Conservation (phyloP, 2,888 invertebrate species). For the Schizaphis graminum region DNA sequence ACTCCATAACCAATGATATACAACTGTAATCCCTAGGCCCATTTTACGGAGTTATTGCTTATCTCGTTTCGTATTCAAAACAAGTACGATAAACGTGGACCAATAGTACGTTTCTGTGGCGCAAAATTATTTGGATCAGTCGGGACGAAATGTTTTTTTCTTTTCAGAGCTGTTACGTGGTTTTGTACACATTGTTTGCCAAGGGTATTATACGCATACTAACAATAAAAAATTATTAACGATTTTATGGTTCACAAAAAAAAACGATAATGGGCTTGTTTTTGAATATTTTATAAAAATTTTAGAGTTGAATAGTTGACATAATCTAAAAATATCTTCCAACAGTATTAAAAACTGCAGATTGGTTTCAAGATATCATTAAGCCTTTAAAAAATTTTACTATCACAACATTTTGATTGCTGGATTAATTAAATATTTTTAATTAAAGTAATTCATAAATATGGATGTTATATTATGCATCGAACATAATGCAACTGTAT, state of each 20-base stretch:
- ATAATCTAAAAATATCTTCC: background rate
- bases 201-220: background rate
- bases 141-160: background rate
- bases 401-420: background rate
- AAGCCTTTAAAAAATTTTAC: background rate
- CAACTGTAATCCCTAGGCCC: constrained; percentile 31
- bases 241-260: background rate
- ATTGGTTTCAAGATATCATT: background rate
- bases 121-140: background rate
- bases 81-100: constrained; percentile 53
- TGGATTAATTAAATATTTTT: background rate
- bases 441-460: background rate
- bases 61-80: constrained; percentile 57
- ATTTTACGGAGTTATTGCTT: constrained; percentile 43
- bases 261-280: background rate
- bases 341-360: background rate
- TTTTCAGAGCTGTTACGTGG: background rate
- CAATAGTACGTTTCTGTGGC: constrained; percentile 19
- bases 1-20: constrained; percentile 20
- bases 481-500: background rate
- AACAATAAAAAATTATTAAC: constrained; percentile 45
- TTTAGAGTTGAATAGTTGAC: background rate
- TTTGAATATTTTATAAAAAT: background rate
- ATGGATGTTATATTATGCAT: background rate
- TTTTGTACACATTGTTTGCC: background rate